These are phyloP conservation scores for Aphelenchoides fujianensis DNA, from an alignment of 1,140 invertebrate species.

Conservation along the genomic window DNA sequence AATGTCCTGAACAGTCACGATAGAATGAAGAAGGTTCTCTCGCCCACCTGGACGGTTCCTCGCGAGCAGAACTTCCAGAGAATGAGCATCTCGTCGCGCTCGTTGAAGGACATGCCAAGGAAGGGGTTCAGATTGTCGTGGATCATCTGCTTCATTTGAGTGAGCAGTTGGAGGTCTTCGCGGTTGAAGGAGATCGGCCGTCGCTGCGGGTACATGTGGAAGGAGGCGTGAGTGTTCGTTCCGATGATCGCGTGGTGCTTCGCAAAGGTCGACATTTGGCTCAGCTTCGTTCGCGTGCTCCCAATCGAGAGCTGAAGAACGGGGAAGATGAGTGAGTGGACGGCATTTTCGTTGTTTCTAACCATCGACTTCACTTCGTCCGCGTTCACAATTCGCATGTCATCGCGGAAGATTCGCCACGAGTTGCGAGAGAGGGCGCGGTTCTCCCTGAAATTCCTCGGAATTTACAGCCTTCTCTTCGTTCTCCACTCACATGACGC, in stretches of 20 bases:
- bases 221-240: slow-evolving; percentile 60
- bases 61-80: slow-evolving; percentile 61
- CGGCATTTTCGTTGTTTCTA: background rate
- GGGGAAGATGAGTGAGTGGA: background rate
- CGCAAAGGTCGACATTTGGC: slow-evolving; percentile 56
- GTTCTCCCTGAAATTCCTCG: slow-evolving; percentile 54
- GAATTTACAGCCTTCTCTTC: slow-evolving; percentile 48
- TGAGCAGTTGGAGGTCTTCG: slow-evolving; percentile 53
- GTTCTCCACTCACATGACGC: slow-evolving; percentile 41
- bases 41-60: slow-evolving; percentile 56
- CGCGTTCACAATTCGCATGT: slow-evolving; percentile 54
- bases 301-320: slow-evolving; percentile 58
- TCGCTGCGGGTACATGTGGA: slow-evolving; percentile 59
- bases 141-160: slow-evolving; percentile 38
- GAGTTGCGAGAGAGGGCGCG: slow-evolving; percentile 52
- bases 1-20: slow-evolving; percentile 46
- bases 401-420: slow-evolving; percentile 60
- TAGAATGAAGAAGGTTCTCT: background rate
- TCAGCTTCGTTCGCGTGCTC: slow-evolving; percentile 55
- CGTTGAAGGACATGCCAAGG: slow-evolving; percentile 60
- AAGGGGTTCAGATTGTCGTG: slow-evolving; percentile 61
- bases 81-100: slow-evolving; percentile 59
- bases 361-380: slow-evolving; percentile 62
- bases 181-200: slow-evolving; percentile 53
- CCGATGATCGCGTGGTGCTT: slow-evolving; percentile 61